Conservation (phyloP, 2,113 vertebrate species). For the Platanista minor region DNA sequence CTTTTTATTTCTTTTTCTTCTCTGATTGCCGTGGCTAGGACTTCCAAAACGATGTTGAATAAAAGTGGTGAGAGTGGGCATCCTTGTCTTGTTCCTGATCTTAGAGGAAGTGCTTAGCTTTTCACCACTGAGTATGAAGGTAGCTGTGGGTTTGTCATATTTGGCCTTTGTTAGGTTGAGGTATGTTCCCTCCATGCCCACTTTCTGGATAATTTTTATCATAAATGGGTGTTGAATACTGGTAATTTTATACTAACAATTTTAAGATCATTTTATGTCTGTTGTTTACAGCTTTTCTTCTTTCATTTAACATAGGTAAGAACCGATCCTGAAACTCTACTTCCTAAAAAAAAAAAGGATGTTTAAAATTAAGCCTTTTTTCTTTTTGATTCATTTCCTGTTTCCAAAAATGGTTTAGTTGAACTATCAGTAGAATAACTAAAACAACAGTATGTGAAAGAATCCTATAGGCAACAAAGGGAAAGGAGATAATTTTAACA, state of each 20-base stretch:
- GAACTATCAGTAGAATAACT: neutral
- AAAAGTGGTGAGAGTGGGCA: neutral
- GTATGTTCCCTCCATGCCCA: neutral
- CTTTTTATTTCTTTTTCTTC: neutral
- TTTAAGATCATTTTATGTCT: neutral
- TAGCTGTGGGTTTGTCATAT: neutral
- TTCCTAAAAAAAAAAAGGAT: neutral
- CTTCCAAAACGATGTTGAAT: neutral
- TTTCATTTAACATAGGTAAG: neutral
- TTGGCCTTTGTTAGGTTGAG: neutral
- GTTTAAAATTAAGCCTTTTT: neutral
- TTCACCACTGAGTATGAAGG: neutral
- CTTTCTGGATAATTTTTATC: neutral
- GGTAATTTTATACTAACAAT: neutral
- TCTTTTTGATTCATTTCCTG: neutral
- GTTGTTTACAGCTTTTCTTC: neutral
- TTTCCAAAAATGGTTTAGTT: neutral
- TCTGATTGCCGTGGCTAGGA: neutral
- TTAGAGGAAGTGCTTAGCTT: neutral
- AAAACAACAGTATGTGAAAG: neutral
- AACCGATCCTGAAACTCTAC: neutral
- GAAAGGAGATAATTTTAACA: too few species aligned
- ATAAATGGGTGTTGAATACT: neutral
- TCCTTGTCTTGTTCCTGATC: neutral
- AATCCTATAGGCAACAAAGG: neutral